Percentiles rank a stretch among this genome's conserved stretches.
Evolutionary conservation across 2,113 vertebrate genomes (phyloP).

Genomic region (Myotis davidii): DNA sequence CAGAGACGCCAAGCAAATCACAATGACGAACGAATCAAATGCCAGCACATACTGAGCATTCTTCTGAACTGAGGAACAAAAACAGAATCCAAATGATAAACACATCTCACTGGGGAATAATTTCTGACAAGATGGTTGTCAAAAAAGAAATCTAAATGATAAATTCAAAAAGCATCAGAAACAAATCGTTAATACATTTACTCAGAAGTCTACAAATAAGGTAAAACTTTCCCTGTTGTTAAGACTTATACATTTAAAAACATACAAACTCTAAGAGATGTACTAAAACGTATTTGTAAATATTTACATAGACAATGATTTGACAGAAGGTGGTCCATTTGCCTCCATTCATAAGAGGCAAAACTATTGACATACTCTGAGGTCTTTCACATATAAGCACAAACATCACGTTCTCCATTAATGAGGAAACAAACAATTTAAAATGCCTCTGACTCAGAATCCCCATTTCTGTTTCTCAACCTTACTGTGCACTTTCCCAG

Average conservation of each 20-base stretch:
- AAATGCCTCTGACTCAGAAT: not conserved
- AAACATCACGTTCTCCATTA: not conserved
- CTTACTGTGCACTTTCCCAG: not conserved
- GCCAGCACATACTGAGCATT: conserved; percentile 91
- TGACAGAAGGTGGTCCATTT: not conserved
- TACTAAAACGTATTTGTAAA: not conserved
- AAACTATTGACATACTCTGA: not conserved
- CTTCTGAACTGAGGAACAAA: conserved; percentile 89
- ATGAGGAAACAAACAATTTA: not conserved
- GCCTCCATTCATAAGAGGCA: not conserved
- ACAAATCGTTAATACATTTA: not conserved
- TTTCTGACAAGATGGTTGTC: not conserved
- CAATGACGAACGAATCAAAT: conserved; percentile 94
- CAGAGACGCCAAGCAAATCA: conserved; percentile 92
- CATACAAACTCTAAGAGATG: not conserved
- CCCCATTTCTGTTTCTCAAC: not conserved
- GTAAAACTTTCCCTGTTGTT: not conserved
- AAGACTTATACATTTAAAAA: not conserved
- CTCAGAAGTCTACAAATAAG: not conserved
- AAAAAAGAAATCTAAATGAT: not conserved
- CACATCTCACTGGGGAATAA: not conserved
- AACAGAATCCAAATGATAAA: not conserved
- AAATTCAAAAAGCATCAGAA: not conserved
- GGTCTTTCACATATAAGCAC: not conserved
- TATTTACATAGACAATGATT: not conserved